A percentile compares a stretch with the other conserved stretches of the same genome.
These are phyloP conservation scores for Redunca redunca DNA, from an alignment of 2,113 vertebrate species.

Conservation along the genomic window DNA sequence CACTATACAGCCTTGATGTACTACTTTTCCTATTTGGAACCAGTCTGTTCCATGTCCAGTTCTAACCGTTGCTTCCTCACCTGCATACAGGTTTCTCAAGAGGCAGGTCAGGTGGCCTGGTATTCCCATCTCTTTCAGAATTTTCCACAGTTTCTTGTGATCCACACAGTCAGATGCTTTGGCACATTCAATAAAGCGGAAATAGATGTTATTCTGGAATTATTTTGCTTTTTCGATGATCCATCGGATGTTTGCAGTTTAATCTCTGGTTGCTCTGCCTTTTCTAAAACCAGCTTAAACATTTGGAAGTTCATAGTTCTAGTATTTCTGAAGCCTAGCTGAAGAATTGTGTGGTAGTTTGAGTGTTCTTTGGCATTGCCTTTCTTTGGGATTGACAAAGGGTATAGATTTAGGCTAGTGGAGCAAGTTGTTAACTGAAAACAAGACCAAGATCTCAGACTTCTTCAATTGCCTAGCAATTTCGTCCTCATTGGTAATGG, in stretches of 20 bases:
- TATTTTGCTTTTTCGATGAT: not conserved
- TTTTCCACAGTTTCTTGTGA: not conserved
- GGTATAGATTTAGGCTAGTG: not conserved
- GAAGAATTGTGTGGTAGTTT: not conserved
- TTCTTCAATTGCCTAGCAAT: not conserved
- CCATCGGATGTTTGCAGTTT: not conserved
- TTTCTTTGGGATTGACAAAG: not conserved
- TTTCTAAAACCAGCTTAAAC: not conserved
- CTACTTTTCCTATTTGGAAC: no score
- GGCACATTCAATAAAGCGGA: not conserved
- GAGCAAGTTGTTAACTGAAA: not conserved
- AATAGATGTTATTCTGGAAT: not conserved
- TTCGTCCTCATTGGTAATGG: not conserved
- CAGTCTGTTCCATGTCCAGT: no score
- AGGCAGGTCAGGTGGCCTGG: not conserved
- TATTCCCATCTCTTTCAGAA: not conserved
- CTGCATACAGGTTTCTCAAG: not conserved
- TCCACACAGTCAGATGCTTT: not conserved
- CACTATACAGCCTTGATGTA: accelerated
- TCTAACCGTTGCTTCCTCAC: not conserved
- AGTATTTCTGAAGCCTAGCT: not conserved
- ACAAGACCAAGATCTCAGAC: not conserved
- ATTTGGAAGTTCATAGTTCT: not conserved
- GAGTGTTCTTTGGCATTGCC: not conserved
- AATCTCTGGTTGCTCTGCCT: not conserved